Conservation (phyloP, 1,140 invertebrate species). For the Drosophila jambulina region DNA sequence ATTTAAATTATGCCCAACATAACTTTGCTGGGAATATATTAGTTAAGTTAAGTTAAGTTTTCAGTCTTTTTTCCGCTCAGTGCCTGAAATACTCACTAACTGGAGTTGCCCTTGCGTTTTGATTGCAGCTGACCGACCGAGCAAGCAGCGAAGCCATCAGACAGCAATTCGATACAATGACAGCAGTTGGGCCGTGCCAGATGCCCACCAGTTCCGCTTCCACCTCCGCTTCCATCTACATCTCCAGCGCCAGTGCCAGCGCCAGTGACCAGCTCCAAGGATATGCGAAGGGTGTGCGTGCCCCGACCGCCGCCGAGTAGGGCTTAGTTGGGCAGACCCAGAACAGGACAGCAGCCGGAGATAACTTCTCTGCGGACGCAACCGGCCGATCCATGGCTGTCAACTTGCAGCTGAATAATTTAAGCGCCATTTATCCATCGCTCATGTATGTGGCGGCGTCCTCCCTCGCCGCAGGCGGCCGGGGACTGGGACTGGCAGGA, state of each 20-base stretch:
- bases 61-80: neutral
- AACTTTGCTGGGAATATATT: neutral
- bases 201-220: conserved; percentile 5
- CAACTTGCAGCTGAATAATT: conserved; percentile 60
- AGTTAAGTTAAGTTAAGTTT: no score
- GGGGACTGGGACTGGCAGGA: conserved; percentile 20
- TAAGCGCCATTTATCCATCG: conserved; percentile 56
- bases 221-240: neutral
- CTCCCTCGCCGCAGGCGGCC: conserved; percentile 60
- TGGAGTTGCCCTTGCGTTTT: conserved; percentile 14
- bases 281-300: conserved; percentile 23
- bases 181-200: conserved; percentile 34
- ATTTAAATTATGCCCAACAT: no score
- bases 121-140: conserved; percentile 28
- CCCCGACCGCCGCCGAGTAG: conserved; percentile 15
- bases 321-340: conserved; percentile 16
- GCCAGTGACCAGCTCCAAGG: conserved; percentile 11
- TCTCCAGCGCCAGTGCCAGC: conserved; percentile 1
- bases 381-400: conserved; percentile 61
- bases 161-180: conserved; percentile 41
- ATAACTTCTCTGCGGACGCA: conserved; percentile 27
- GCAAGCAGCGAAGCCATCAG: conserved; percentile 17
- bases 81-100: conserved; percentile 7
- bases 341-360: neutral
- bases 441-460: conserved; percentile 74